Evolutionary conservation across 1,140 invertebrate species (phyloP).

Genomic region (Cotesia vestalis): DNA sequence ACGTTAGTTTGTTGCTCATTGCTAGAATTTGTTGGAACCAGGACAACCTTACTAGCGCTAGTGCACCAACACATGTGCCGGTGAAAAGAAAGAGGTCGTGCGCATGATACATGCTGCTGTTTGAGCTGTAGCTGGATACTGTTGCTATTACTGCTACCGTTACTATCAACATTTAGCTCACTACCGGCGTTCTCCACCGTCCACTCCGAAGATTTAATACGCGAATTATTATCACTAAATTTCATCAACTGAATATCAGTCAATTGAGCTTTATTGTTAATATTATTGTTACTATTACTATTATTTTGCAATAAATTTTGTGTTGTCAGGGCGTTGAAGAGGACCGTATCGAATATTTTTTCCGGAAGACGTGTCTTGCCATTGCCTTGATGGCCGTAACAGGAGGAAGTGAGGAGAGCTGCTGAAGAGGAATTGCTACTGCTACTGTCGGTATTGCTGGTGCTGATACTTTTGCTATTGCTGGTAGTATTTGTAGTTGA

Average conservation of each 20-base stretch:
- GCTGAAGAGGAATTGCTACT: not conserved
- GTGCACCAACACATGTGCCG: constrained; percentile 67
- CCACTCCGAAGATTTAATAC: constrained; percentile 14
- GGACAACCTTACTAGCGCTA: not conserved
- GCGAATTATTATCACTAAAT: constrained; percentile 22
- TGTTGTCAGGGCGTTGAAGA: constrained; percentile 35
- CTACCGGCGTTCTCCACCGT: constrained; percentile 13
- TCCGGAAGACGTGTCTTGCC: constrained; percentile 14
- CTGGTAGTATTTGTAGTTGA: not conserved
- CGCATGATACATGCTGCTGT: constrained; percentile 55
- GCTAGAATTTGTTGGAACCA: not conserved
- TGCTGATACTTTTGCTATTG: not conserved
- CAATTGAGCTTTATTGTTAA: constrained; percentile 16
- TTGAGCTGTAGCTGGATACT: constrained; percentile 32
- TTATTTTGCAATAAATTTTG: constrained; percentile 34
- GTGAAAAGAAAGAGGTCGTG: constrained; percentile 67
- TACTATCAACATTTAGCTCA: constrained; percentile 17
- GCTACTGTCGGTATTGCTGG: constrained; percentile 12
- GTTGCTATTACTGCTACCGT: constrained; percentile 17
- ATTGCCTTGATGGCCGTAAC: constrained; percentile 8
- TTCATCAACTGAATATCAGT: constrained; percentile 14
- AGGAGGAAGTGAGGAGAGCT: not conserved
- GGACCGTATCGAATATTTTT: constrained; percentile 30
- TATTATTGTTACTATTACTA: no score
- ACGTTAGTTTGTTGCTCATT: constrained; percentile 4